phyloP scores from a whole-genome alignment of 2,888 invertebrate genomes.

The Cheilosia vulpina region DNA sequence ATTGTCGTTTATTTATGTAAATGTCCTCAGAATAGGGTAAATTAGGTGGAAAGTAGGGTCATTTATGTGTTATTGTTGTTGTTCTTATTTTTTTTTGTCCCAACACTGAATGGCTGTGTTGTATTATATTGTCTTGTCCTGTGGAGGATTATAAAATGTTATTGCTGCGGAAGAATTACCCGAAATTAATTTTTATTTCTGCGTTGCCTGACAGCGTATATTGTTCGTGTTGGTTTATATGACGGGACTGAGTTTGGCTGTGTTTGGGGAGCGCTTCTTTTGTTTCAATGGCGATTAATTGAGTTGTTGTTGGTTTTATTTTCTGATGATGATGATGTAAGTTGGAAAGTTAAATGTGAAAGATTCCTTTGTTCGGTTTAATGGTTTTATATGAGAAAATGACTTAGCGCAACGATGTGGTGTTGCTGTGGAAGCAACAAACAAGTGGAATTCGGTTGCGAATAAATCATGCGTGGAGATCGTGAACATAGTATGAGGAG shows the following conservation, averaged over 20 bases:
- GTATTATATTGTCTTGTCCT: conserved; percentile 64
- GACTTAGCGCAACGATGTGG: conserved; percentile 29
- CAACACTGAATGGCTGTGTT: background rate
- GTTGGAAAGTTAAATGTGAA: conserved; percentile 62
- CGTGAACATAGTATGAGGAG: background rate
- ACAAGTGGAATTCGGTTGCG: background rate
- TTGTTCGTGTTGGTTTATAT: conserved; percentile 22
- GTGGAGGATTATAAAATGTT: conserved; percentile 74
- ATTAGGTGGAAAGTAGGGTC: conserved; percentile 75
- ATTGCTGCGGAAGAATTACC: conserved; percentile 72
- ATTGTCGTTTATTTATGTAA: conserved; percentile 74
- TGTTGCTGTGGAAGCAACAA: conserved; percentile 1
- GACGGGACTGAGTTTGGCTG: background rate
- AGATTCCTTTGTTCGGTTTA: conserved; percentile 43
- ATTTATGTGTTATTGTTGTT: conserved; percentile 64
- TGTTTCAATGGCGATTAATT: conserved; percentile 67
- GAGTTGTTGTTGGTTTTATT: conserved; percentile 54
- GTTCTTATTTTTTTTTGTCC: background rate
- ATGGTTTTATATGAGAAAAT: conserved; percentile 26
- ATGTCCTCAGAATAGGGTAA: conserved; percentile 73
- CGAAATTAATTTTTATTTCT: conserved; percentile 74
- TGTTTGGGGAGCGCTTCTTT: conserved; percentile 24
- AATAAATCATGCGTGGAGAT: background rate
- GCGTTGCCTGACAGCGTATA: conserved; percentile 46
- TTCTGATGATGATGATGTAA: conserved; percentile 56